Conservation (phyloP, 2,888 invertebrate genomes). For the Apodemia mormo region DNA sequence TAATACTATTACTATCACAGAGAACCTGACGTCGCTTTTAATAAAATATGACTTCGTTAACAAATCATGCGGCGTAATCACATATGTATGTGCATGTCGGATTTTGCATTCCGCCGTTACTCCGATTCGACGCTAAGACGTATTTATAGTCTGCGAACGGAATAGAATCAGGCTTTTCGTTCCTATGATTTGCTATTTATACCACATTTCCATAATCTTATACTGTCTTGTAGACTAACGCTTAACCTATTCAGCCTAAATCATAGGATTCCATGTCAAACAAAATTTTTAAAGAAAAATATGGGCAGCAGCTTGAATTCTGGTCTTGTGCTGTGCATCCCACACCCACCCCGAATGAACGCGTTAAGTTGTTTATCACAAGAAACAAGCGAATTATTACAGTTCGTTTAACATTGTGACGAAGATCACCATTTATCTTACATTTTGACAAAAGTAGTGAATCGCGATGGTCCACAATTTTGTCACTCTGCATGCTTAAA, state of each 20-base stretch:
- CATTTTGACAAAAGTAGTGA: too few relatives aligned
- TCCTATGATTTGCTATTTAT: constrained; percentile 36
- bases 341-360: too few relatives aligned
- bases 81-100: constrained; percentile 43
- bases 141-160: constrained; percentile 48
- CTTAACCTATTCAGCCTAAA: background rate
- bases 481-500: too few relatives aligned
- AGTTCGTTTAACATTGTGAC: too few relatives aligned
- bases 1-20: background rate
- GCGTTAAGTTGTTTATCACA: too few relatives aligned
- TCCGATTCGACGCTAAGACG: constrained; percentile 45
- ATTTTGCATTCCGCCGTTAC: constrained; percentile 44
- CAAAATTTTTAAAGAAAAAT: too few relatives aligned
- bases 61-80: constrained; percentile 47
- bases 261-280: background rate
- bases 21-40: constrained; percentile 48
- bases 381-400: too few relatives aligned
- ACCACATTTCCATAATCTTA: constrained; percentile 36
- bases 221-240: background rate
- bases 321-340: too few relatives aligned
- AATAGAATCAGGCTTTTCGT: constrained; percentile 41
- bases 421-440: too few relatives aligned
- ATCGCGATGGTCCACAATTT: too few relatives aligned
- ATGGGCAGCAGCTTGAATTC: too few relatives aligned
- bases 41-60: constrained; percentile 63